Base-by-base conservation (phyloP, 2,888 invertebrate genomes). In the Patella depressa region DNA sequence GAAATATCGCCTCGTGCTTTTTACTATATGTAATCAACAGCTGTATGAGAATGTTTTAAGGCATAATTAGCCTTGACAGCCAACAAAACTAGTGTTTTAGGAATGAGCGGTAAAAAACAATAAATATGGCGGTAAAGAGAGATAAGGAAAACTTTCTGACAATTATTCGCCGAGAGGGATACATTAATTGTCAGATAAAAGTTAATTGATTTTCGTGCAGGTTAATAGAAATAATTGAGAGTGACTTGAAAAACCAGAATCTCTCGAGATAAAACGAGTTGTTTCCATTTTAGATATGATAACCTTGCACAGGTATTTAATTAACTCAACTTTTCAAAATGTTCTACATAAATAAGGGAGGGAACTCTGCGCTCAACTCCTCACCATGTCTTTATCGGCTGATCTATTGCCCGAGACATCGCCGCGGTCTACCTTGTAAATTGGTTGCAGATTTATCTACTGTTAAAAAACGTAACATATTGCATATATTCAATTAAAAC, bases 21-120 rank as follows among this genome's bases (percentile, higher is more conserved):
- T 19, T 65, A 65, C 65, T 65, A 24, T 65, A 19, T 59, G 65
- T 65, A 65, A 65, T n/a, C 65, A 65, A 19, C 65, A 65, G 65
- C 65, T 65, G 65, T 19, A 65, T 0, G 19, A 9, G 14, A 9
- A 19, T 24, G 24, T 24, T 65, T 65, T 11, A 14, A 65, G 24
- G 24, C 19, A 65, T 65, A 65, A 65, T 65, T 65, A 65, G 11
- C 14, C 12, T 2, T 24, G 65, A 65, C 65, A 14, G 65, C 19
- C 19, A 24, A 65, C 65, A 65, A 65, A 65, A 65, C 19, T 14
- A 65, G 65, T 19, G 65, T 65, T 19, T 65, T 65, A 65, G 15
- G 24, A 65, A 65, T 19, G 65, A 65, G 65, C 24, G 65, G 65
- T 19, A 65, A 65, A 24, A 24, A 24, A 19, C 19, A 65, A 65